Evolutionary conservation across 2,888 invertebrate genomes (phyloP), one percentile per base, ranked within the genome.

Genomic region (Mesopsocus fuscifrons): DNA sequence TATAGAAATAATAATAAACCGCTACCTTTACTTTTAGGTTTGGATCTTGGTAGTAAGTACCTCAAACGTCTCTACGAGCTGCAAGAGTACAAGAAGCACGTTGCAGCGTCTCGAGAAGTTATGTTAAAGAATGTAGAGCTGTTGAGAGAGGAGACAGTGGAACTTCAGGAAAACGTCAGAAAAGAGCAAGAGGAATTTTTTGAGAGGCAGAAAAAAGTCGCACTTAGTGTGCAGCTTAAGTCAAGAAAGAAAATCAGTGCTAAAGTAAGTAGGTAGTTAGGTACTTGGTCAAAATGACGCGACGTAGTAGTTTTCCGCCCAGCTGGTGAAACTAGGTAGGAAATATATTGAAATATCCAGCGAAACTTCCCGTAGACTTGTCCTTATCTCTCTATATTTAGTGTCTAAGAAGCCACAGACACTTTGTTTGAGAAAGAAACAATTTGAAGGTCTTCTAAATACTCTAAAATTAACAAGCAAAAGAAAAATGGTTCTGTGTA

Each of bases 401-500:
- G n/a, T n/a, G n/a, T n/a, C n/a, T n/a, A n/a, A n/a, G n/a, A n/a
- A n/a, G n/a, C n/a, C n/a, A n/a, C n/a, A n/a, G n/a, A n/a, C n/a
- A n/a, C n/a, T n/a, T n/a, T n/a, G n/a, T n/a, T n/a, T 42, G 21
- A 26, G 3, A 16, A 17, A 30, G 41, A 42, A 44, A 6, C 23
- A 20, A 35, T 43, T 30, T 30, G 6, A 9, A 16, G 34, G 34
- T 9, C 6, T n/a, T 16, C 6, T 9, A 6, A 5, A 38, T 20
- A n/a, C 20, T 38, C n/a, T 15, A 15, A 38, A 38, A n/a, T 38
- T 5, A 17, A 17, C n/a, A 17, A n/a, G 5, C n/a, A n/a, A 30
- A 30, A 30, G 30, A 30, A 11, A 30, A 30, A 30, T 30, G 9
- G 30, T 11, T 11, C n/a, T 30, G n/a, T 30, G 15, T 38, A 17